Conservation (phyloP, 2,888 invertebrate genomes). For the Cloeon dipterum region DNA sequence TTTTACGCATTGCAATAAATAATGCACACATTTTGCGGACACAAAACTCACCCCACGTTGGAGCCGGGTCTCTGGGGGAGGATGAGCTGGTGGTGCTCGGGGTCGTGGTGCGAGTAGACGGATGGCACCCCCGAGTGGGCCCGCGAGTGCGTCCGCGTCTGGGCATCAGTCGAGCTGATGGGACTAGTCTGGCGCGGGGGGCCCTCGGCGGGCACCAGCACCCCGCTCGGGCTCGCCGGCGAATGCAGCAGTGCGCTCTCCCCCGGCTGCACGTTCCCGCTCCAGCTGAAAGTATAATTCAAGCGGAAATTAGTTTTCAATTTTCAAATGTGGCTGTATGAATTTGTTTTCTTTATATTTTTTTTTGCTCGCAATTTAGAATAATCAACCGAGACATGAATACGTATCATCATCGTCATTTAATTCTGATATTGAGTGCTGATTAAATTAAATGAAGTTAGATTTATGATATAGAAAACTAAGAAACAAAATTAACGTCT, state of each 20-base stretch:
- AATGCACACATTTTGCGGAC: no score
- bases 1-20: no score
- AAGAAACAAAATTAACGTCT: no score
- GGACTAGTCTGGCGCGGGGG: slow-evolving; percentile 20
- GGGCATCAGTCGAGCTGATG: slow-evolving; percentile 37
- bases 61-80: slow-evolving; percentile 24
- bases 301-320: no score
- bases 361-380: no score
- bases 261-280: slow-evolving; percentile 14
- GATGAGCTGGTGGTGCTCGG: slow-evolving; percentile 27
- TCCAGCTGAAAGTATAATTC: slow-evolving; percentile 14
- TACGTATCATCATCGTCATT: no score
- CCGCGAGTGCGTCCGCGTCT: slow-evolving; percentile 13
- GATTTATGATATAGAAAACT: no score
- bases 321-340: no score
- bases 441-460: no score
- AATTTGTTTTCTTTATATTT: no score
- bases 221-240: slow-evolving; percentile 47
- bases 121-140: slow-evolving; percentile 5
- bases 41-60: background rate
- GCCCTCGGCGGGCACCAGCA: slow-evolving; percentile 46
- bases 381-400: no score
- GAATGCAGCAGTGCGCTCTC: slow-evolving; percentile 35
- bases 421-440: no score
- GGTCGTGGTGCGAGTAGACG: slow-evolving; percentile 17